Conservation (phyloP, 2,113 vertebrate genomes). For the Barnardius zonarius region DNA sequence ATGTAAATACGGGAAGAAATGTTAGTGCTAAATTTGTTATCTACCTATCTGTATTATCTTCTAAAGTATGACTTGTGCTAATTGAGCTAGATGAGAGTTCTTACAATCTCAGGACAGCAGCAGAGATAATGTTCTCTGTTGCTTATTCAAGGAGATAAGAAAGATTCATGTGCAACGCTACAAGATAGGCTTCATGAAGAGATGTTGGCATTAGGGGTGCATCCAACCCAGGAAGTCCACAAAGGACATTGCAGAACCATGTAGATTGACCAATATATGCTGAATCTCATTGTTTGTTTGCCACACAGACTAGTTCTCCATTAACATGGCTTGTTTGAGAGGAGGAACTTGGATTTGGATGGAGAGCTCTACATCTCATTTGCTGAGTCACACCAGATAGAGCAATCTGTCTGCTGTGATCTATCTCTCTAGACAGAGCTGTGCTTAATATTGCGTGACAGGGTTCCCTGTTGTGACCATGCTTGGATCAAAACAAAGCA, state of each 20-base stretch:
- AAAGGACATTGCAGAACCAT: neutral
- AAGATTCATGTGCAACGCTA: neutral
- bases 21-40: neutral
- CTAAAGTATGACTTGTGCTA: neutral
- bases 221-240: neutral
- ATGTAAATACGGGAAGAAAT: neutral
- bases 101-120: neutral
- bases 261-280: neutral
- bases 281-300: neutral
- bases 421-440: neutral
- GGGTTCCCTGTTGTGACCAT: fast-evolving
- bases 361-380: neutral
- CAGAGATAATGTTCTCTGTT: neutral
- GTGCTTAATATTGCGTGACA: neutral
- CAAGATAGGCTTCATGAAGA: neutral
- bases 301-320: neutral
- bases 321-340: neutral
- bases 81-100: neutral
- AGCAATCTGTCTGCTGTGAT: neutral
- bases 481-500: neutral
- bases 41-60: neutral
- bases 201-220: neutral
- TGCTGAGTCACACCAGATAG: neutral
- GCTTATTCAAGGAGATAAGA: neutral
- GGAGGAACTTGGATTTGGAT: neutral